phyloP scores from a whole-genome alignment of 2,113 vertebrate species.

The Silurus meridionalis region DNA sequence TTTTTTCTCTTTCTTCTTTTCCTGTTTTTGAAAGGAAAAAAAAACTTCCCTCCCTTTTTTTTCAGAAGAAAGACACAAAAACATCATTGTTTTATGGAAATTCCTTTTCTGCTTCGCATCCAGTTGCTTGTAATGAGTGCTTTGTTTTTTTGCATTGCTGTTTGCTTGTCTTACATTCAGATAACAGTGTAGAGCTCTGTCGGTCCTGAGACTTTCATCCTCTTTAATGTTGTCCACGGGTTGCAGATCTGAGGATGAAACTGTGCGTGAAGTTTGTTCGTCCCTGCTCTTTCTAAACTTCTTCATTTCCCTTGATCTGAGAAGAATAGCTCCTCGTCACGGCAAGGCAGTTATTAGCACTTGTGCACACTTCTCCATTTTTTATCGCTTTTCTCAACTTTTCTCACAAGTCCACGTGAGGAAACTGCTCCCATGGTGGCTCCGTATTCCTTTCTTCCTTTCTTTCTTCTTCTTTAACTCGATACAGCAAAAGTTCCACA shows the following conservation, averaged over 20 bases:
- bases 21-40: conserved; percentile 57
- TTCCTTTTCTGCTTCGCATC: conserved; percentile 72
- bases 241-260: conserved; percentile 39
- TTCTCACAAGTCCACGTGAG: neutral
- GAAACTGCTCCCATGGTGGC: conserved; percentile 2
- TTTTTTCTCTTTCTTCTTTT: conserved; percentile 70
- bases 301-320: conserved; percentile 1
- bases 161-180: conserved; percentile 75
- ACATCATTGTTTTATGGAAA: conserved; percentile 40
- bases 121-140: conserved; percentile 72
- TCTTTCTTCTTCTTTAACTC: conserved; percentile 28
- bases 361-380: conserved; percentile 38
- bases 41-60: conserved; percentile 75
- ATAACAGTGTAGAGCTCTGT: conserved; percentile 61
- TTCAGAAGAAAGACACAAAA: conserved; percentile 40
- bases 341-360: conserved; percentile 25
- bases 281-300: conserved; percentile 42
- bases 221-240: conserved; percentile 37
- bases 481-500: conserved; percentile 49
- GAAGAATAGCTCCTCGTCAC: conserved; percentile 11
- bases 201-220: conserved; percentile 56
- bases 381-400: conserved; percentile 34
- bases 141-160: conserved; percentile 35
- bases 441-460: too few species aligned
- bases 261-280: conserved; percentile 32